Base-by-base conservation (phyloP, 2,888 invertebrate species). In the Scaeva pyrastri region DNA sequence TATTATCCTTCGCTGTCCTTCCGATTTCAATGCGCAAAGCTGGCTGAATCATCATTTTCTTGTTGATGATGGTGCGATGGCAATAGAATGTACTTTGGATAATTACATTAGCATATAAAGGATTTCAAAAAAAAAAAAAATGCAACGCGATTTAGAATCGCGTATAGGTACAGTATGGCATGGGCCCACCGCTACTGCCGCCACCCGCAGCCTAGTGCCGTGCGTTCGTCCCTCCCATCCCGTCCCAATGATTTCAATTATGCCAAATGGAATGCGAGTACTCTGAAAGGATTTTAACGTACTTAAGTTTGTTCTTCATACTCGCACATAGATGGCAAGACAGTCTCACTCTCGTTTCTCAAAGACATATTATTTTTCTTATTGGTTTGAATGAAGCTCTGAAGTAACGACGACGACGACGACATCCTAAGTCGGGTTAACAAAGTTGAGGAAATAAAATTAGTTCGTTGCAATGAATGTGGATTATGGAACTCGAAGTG, bases 61-160 rank as follows among this genome's bases (percentile, higher is more conserved):
- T 31, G 23, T 26, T 64, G 82, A 52, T 45, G 64, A 64, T 64
- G 45, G 64, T 73, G 41, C 31, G 52, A 48, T 70, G 81, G 82
- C 82, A 86, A 82, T 86, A 70, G 82, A 82, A 82, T 82, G 82
- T 82, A 86, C 86, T 86, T 82, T 82, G 82, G 77, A 86, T 86
- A 86, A 86, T 86, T 86, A 86, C 86, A 86, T 86, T 86, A 86
- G 86, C 86, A 86, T 86, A 86, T 82, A 78, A 78, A 86, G 86
- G 86, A 86, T 77, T 86, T 82, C 41, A 36, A 58, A 36, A 8
- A 16, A 16, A n/a, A 19, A 48, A 39, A 74, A 73, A 86, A 77
- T 82, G 86, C 86, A 86, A 82, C 82, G 82, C 86, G 86, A 77
- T 78, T 82, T 86, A 82, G 77, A 86, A 74, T 82, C 86, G 82